These are phyloP conservation scores for Polyergus mexicanus DNA, from an alignment of 1,140 invertebrate species.

Conservation along the genomic window DNA sequence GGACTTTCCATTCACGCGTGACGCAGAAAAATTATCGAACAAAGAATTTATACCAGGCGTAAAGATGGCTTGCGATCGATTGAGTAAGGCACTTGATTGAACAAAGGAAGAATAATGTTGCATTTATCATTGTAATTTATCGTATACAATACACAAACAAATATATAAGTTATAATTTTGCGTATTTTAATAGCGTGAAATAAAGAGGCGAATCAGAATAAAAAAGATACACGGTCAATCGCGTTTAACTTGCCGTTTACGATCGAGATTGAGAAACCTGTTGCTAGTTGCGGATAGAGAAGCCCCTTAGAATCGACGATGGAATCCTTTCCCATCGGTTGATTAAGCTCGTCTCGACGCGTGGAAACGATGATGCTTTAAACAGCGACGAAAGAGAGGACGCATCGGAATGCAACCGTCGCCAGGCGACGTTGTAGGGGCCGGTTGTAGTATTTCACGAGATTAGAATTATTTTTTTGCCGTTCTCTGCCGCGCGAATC, in stretches of 20 bases:
- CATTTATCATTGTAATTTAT: not conserved
- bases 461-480: conserved; percentile 54
- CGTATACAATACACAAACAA: no score
- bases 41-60: not conserved
- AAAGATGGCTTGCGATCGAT: conserved; percentile 11
- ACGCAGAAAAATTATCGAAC: conserved; percentile 44
- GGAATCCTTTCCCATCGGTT: not conserved
- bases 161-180: not conserved
- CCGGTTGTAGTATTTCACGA: conserved; percentile 75
- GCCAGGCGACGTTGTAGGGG: conserved; percentile 51
- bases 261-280: conserved; percentile 20
- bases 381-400: conserved; percentile 61
- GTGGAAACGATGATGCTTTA: conserved; percentile 56
- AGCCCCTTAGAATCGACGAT: not conserved
- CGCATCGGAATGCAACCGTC: conserved; percentile 79
- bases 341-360: not conserved
- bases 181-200: not conserved
- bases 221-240: not conserved
- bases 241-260: not conserved
- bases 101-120: not conserved
- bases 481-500: not conserved
- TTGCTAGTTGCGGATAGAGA: not conserved
- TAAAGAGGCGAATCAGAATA: not conserved
- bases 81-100: conserved; percentile 32
- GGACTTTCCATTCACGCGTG: conserved; percentile 31